These are phyloP conservation scores for Galemys pyrenaicus DNA, from an alignment of 2,113 vertebrate species.

Conservation along the genomic window DNA sequence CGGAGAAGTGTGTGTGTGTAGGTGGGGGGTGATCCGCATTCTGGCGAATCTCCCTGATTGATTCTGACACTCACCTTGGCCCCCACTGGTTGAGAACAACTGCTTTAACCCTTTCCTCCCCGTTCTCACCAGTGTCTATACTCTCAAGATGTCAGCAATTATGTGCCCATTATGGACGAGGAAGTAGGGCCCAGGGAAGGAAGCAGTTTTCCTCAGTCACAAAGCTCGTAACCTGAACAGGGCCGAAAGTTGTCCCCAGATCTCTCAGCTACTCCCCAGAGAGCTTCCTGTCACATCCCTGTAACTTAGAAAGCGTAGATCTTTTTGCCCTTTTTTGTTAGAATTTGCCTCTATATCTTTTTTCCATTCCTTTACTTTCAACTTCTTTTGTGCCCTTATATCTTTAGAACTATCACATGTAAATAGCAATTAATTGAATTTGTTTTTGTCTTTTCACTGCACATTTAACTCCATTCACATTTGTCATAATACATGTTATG, in stretches of 20 bases:
- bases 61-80: neutral
- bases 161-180: neutral
- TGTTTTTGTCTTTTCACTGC: neutral
- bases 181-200: neutral
- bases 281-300: neutral
- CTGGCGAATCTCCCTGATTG: neutral
- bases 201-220: neutral
- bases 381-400: neutral
- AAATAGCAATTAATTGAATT: slow-evolving; percentile 12
- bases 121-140: neutral
- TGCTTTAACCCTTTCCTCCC: neutral
- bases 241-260: neutral
- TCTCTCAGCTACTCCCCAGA: neutral
- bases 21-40: neutral
- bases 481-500: neutral
- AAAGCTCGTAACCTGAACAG: neutral
- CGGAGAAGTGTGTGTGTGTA: neutral
- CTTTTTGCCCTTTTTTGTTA: neutral
- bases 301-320: neutral
- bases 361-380: neutral
- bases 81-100: neutral
- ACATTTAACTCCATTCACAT: neutral
- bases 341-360: neutral
- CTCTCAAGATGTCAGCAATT: neutral
- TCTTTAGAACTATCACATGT: neutral